Base-by-base conservation (phyloP, 2,888 invertebrate genomes). In the Troilus luridus region DNA sequence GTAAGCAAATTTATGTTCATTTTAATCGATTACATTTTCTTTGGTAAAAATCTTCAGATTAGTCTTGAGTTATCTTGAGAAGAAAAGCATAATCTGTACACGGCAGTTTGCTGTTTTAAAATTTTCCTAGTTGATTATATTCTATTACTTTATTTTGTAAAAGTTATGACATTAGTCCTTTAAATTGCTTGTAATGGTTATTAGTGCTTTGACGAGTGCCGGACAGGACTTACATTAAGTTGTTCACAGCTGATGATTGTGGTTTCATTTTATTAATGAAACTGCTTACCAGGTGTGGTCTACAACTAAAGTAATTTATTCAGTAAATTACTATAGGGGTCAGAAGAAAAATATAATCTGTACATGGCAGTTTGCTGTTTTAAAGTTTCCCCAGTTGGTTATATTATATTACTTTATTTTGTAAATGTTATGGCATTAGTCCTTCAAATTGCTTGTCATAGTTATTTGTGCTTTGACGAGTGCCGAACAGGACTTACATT, bases 401-500 rank as follows among this genome's bases (percentile, higher is more conserved):
- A n/a, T n/a, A n/a, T n/a, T n/a, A n/a, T n/a, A n/a, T n/a, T n/a
- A n/a, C n/a, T n/a, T n/a, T n/a, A n/a, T n/a, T n/a, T n/a, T n/a
- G n/a, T n/a, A n/a, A n/a, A n/a, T n/a, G n/a, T n/a, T n/a, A n/a
- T n/a, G n/a, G n/a, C n/a, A n/a, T n/a, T n/a, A n/a, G n/a, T n/a
- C n/a, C n/a, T n/a, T n/a, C n/a, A n/a, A n/a, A n/a, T n/a, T n/a
- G n/a, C n/a, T n/a, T n/a, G n/a, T n/a, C n/a, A n/a, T n/a, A n/a
- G 72, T 8, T 2, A 17, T 41, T 72, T 17, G 27, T 72, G 27
- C 72, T 27, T 72, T 72, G 72, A 72, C 7, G 27, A 72, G 27
- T 72, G 27, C 72, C 72, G 27, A 41, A 72, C 72, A 27, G 72
- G 72, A 72, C 72, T 72, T 14, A 72, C 27, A 72, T 72, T 72